Percentiles rank a stretch among this genome's conserved stretches.
Conservation (phyloP, 2,113 vertebrate species). For the Odontesthes bonariensis region DNA sequence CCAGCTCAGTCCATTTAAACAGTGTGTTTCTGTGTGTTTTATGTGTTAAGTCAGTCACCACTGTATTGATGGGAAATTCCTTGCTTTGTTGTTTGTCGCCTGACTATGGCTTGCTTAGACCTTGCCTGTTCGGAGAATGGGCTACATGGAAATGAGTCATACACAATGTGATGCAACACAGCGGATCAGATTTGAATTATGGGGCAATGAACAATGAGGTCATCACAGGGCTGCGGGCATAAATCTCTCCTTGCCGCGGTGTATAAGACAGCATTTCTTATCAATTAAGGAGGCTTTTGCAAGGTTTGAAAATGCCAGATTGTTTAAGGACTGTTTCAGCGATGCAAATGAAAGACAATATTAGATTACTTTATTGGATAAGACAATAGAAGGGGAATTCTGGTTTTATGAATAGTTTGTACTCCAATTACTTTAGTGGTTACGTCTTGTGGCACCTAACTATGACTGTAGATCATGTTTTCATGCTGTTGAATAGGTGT, state of each 20-base stretch:
- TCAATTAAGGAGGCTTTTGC: conserved; percentile 71
- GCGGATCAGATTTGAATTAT: conserved; percentile 80
- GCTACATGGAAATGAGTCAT: conserved; percentile 73
- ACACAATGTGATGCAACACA: conserved; percentile 77
- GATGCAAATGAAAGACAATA: conserved; percentile 30
- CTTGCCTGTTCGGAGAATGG: conserved; percentile 63
- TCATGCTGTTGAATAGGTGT: conserved; percentile 16
- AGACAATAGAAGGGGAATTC: conserved; percentile 69
- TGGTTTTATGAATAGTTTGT: conserved; percentile 30
- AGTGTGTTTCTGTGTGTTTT: conserved; percentile 36
- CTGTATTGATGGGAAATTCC: conserved; percentile 58
- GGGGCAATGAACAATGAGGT: conserved; percentile 81
- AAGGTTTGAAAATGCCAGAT: conserved; percentile 48
- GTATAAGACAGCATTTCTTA: conserved; percentile 65
- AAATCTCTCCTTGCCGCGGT: conserved; percentile 60
- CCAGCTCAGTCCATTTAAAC: conserved; percentile 55
- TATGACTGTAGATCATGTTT: conserved; percentile 3
- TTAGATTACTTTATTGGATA: conserved; percentile 18
- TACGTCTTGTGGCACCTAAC: conserved; percentile 5
- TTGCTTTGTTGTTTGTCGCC: conserved; percentile 39
- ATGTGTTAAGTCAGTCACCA: conserved; percentile 44
- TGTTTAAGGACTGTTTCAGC: conserved; percentile 53
- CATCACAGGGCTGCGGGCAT: conserved; percentile 74
- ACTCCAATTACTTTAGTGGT: conserved; percentile 10
- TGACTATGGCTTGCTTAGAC: conserved; percentile 36